These are phyloP conservation scores for Coreoperca whiteheadi DNA, from an alignment of 2,113 vertebrate genomes.

Conservation along the genomic window DNA sequence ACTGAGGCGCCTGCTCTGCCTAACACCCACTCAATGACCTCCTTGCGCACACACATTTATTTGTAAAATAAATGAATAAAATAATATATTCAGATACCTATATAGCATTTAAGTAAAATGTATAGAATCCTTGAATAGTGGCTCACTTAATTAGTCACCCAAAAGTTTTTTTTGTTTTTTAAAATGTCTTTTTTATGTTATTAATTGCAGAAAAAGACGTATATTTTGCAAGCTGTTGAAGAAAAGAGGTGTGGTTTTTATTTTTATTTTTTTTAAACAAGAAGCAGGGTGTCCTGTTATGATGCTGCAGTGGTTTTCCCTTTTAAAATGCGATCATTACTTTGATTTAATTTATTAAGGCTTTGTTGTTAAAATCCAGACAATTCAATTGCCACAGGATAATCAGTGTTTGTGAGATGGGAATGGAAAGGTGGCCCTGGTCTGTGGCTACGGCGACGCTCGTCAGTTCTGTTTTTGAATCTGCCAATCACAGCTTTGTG, in stretches of 20 bases:
- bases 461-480: background rate
- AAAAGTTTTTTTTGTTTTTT: conserved; percentile 45
- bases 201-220: conserved; percentile 58
- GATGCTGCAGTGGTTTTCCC: conserved; percentile 76
- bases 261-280: conserved; percentile 42
- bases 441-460: background rate
- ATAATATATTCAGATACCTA: conserved; percentile 86
- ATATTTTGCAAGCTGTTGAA: conserved; percentile 68
- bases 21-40: conserved; percentile 51
- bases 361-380: conserved; percentile 69
- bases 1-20: conserved; percentile 57
- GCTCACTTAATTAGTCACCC: conserved; percentile 83
- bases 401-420: conserved; percentile 72
- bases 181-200: conserved; percentile 51
- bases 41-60: conserved; percentile 48
- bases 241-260: background rate
- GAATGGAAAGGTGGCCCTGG: conserved; percentile 12
- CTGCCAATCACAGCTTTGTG: conserved; percentile 1
- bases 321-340: conserved; percentile 57
- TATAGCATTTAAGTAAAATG: conserved; percentile 84
- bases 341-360: conserved; percentile 74
- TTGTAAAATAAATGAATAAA: conserved; percentile 83
- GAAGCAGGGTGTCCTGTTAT: conserved; percentile 71
- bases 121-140: conserved; percentile 85
- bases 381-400: conserved; percentile 79